phyloP scores from a whole-genome alignment of 2,888 invertebrate genomes.

The Ochropacha duplaris region DNA sequence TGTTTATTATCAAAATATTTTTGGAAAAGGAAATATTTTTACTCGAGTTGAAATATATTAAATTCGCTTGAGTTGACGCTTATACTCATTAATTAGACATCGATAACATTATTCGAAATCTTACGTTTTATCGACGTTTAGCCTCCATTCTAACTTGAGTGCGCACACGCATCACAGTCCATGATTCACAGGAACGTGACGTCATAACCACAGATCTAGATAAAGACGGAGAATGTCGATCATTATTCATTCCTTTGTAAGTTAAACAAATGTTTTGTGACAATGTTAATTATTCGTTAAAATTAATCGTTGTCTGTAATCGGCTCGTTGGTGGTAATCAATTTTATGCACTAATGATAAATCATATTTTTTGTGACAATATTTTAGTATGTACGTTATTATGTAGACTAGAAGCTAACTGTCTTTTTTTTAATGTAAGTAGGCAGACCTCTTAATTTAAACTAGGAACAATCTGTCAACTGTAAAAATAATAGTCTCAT shows the following conservation, averaged over 20 bases:
- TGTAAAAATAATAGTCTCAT: too few species aligned
- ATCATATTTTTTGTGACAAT: conserved; percentile 8
- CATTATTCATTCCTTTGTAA: conserved; percentile 46
- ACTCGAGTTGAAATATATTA: too few species aligned
- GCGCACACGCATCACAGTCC: conserved; percentile 11
- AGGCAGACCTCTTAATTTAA: not conserved
- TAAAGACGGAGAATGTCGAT: conserved; percentile 30
- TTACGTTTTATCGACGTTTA: not conserved
- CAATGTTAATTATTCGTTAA: conserved; percentile 50
- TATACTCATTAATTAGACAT: not conserved
- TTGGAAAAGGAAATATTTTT: too few species aligned
- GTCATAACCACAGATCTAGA: conserved; percentile 40
- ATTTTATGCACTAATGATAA: conserved; percentile 11
- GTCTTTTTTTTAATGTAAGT: not conserved
- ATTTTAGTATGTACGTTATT: not conserved
- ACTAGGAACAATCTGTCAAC: too few species aligned
- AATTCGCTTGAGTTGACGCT: not conserved
- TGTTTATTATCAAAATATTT: too few species aligned
- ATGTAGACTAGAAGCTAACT: not conserved
- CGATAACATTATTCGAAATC: not conserved
- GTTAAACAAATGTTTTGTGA: conserved; percentile 41
- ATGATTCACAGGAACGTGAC: conserved; percentile 39
- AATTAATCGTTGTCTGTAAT: conserved; percentile 51
- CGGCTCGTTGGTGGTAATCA: conserved; percentile 14
- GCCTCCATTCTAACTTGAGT: conserved; percentile 1